Evolutionary conservation across 2,888 invertebrate genomes (phyloP).

Genomic region (Rambutsinella grinnellia): DNA sequence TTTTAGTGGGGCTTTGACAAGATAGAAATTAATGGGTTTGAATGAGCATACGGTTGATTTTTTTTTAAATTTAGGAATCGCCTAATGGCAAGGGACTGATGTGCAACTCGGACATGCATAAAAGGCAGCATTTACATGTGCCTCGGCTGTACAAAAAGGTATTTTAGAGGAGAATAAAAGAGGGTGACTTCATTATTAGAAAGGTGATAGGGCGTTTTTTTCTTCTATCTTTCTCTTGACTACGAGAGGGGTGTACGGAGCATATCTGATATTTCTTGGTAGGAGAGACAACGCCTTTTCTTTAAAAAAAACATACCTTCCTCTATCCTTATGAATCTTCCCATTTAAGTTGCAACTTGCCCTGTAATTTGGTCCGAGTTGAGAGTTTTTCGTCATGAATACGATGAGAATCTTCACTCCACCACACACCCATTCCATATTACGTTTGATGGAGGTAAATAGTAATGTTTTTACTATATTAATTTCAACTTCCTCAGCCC

Average conservation of each 20-base stretch:
- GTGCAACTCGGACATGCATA: not conserved
- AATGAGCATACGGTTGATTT: slow-evolving; percentile 59
- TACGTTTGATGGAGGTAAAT: too few species aligned
- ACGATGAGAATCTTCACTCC: too few species aligned
- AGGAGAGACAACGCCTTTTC: slow-evolving; percentile 61
- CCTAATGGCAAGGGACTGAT: not conserved
- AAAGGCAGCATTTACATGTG: not conserved
- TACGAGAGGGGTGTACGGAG: slow-evolving; percentile 56
- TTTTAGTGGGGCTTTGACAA: slow-evolving; percentile 38
- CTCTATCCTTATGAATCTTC: slow-evolving; percentile 20
- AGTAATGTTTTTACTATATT: too few species aligned
- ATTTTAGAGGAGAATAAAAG: slow-evolving; percentile 29
- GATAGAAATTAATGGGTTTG: slow-evolving; percentile 54
- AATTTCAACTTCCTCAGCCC: too few species aligned
- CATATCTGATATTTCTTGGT: slow-evolving; percentile 57
- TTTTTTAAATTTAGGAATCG: too few species aligned
- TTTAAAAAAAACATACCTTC: slow-evolving; percentile 35
- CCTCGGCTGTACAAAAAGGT: slow-evolving; percentile 8
- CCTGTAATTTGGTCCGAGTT: not conserved
- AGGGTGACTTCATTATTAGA: slow-evolving; percentile 59
- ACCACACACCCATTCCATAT: too few species aligned
- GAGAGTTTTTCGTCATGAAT: too few species aligned
- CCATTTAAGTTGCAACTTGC: too few species aligned
- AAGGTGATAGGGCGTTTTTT: slow-evolving; percentile 59
- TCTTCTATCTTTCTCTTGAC: slow-evolving; percentile 40